Conservation (phyloP, 2,888 invertebrate genomes). For the Orgyia antiqua region DNA sequence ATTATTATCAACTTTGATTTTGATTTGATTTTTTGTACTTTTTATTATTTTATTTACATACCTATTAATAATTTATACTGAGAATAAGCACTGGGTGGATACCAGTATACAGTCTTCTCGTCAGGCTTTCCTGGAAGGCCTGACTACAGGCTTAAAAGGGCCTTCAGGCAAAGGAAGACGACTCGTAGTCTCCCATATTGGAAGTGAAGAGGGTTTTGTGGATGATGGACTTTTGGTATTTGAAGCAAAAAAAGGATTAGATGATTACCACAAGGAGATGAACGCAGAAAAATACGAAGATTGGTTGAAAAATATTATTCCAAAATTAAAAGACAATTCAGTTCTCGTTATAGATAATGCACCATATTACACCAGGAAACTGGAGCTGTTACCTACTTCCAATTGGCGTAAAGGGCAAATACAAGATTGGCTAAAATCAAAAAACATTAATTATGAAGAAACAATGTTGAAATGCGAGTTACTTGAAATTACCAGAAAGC, state of each 20-base stretch:
- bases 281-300: conserved; percentile 1
- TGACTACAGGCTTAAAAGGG: too few relatives aligned
- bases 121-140: too few relatives aligned
- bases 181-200: too few relatives aligned
- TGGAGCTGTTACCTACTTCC: background rate
- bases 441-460: background rate
- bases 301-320: conserved; percentile 2
- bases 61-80: too few relatives aligned
- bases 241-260: background rate
- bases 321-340: too few relatives aligned
- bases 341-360: too few relatives aligned
- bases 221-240: background rate
- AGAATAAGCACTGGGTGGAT: too few relatives aligned
- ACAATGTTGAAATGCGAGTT: background rate
- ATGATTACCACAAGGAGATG: background rate
- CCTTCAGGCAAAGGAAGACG: too few relatives aligned
- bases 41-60: too few relatives aligned
- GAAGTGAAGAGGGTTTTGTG: background rate
- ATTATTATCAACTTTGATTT: too few relatives aligned
- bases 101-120: too few relatives aligned
- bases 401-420: background rate
- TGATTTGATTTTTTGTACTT: too few relatives aligned
- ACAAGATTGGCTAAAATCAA: background rate
- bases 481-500: background rate
- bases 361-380: background rate